A percentile compares a stretch with the other conserved stretches of the same genome.
Conservation (phyloP, 1,140 invertebrate species). For the Heterodera carotae region DNA sequence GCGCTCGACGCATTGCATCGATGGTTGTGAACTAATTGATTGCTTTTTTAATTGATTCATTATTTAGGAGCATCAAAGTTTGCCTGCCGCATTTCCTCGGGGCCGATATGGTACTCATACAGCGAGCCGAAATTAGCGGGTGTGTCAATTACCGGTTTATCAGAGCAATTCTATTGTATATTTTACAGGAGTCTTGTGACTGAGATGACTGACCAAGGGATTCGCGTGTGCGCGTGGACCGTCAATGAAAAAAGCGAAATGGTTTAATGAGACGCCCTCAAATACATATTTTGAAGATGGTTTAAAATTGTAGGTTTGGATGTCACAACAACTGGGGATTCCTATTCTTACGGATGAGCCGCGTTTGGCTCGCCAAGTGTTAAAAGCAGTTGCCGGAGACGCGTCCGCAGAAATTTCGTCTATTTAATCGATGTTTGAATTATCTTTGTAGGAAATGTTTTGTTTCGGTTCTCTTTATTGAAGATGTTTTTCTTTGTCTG, state of each 20-base stretch:
- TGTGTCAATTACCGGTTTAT: slow-evolving; percentile 28
- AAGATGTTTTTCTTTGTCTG: too few relatives aligned
- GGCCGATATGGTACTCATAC: slow-evolving; percentile 59
- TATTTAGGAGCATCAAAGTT: slow-evolving; percentile 46
- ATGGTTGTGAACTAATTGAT: neutral
- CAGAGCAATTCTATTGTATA: neutral
- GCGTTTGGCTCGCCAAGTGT: too few relatives aligned
- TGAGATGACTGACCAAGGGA: slow-evolving; percentile 38
- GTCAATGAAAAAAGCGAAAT: slow-evolving; percentile 56
- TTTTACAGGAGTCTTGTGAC: slow-evolving; percentile 51
- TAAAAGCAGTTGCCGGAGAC: too few relatives aligned
- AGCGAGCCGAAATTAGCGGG: slow-evolving; percentile 58
- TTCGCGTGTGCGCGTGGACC: slow-evolving; percentile 61
- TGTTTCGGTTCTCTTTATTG: too few relatives aligned
- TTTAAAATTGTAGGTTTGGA: slow-evolving; percentile 40
- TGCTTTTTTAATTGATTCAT: neutral
- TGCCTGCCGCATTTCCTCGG: slow-evolving; percentile 58
- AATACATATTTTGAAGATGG: neutral
- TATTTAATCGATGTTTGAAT: too few relatives aligned
- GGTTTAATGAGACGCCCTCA: neutral
- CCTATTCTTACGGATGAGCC: slow-evolving; percentile 63
- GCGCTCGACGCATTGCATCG: slow-evolving; percentile 30
- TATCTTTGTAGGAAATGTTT: too few relatives aligned
- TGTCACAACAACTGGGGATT: slow-evolving; percentile 55
- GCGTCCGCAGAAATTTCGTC: too few relatives aligned